These are phyloP conservation scores for Aproaerema taeniolella DNA, from an alignment of 2,888 invertebrate species.

Conservation along the genomic window DNA sequence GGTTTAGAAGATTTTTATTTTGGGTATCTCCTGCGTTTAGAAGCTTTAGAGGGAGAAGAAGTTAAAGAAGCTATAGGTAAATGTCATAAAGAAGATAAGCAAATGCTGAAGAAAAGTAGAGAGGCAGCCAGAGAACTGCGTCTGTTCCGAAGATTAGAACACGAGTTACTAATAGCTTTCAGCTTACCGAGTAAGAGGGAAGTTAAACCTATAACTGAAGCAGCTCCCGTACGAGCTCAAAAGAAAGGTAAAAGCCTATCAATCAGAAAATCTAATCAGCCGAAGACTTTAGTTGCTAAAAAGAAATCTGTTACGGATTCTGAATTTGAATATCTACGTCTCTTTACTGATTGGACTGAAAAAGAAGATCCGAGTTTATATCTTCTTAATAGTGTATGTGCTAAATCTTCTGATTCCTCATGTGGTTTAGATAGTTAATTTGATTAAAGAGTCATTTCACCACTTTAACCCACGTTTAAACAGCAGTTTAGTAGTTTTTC, in stretches of 20 bases:
- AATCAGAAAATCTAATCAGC: neutral
- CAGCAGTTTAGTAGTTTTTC: no score
- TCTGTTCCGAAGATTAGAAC: slow-evolving; percentile 64
- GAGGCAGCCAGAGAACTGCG: slow-evolving; percentile 77
- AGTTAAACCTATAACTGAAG: neutral
- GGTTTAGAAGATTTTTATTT: slow-evolving; percentile 77
- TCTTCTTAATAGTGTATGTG: no score
- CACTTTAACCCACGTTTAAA: no score
- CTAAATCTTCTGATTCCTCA: no score
- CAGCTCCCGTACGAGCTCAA: no score
- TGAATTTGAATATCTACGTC: slow-evolving; percentile 51
- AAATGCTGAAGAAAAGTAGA: slow-evolving; percentile 68
- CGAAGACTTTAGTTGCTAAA: neutral
- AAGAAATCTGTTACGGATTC: slow-evolving; percentile 36
- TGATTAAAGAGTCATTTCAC: no score
- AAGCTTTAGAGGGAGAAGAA: slow-evolving; percentile 70
- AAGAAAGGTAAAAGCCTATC: slow-evolving; percentile 3
- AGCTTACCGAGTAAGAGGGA: neutral
- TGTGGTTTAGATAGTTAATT: no score
- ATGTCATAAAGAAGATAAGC: slow-evolving; percentile 67
- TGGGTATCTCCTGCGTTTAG: slow-evolving; percentile 68
- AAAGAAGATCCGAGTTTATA: slow-evolving; percentile 49
- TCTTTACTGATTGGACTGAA: slow-evolving; percentile 62
- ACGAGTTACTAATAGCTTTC: slow-evolving; percentile 33
- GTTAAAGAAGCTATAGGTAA: slow-evolving; percentile 71